Conservation (phyloP, 2,888 invertebrate genomes). For the Drosophila yooni region DNA sequence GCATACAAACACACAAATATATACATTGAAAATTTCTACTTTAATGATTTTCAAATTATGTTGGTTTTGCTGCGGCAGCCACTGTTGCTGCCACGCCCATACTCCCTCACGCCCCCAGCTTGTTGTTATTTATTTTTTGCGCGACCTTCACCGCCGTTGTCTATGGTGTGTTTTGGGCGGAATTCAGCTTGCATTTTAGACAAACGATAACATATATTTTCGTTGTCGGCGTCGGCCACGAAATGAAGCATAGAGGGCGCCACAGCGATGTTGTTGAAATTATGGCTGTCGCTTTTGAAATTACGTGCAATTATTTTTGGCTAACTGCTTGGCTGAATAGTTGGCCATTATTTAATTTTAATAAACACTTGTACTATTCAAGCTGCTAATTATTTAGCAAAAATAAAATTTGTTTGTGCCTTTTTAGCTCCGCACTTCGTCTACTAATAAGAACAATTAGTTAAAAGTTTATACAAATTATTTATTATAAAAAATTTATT, state of each 20-base stretch:
- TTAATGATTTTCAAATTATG: slow-evolving; percentile 81
- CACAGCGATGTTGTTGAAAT: slow-evolving; percentile 13
- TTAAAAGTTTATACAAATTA: not conserved
- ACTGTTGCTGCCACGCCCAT: slow-evolving; percentile 20
- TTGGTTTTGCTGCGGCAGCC: slow-evolving; percentile 55
- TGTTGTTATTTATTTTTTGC: slow-evolving; percentile 43
- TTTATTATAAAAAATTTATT: not conserved
- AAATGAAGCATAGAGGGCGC: slow-evolving; percentile 23
- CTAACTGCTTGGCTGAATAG: slow-evolving; percentile 1
- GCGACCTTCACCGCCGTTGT: slow-evolving; percentile 60
- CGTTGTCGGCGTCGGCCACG: slow-evolving; percentile 27
- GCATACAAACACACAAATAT: slow-evolving; percentile 39
- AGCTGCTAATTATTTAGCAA: not conserved
- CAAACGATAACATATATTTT: slow-evolving; percentile 30
- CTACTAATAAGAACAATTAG: not conserved
- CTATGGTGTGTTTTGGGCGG: slow-evolving; percentile 20
- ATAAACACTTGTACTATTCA: not conserved
- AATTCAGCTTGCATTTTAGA: slow-evolving; percentile 22
- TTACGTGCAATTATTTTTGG: slow-evolving; percentile 16
- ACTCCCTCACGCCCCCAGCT: slow-evolving; percentile 22
- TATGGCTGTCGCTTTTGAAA: slow-evolving; percentile 19
- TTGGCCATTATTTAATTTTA: not conserved
- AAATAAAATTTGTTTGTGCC: not conserved
- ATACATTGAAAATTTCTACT: slow-evolving; percentile 66
- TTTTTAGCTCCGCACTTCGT: not conserved